Evolutionary conservation across 2,888 invertebrate species (phyloP).

Genomic region (Ferdinandea cuprea): DNA sequence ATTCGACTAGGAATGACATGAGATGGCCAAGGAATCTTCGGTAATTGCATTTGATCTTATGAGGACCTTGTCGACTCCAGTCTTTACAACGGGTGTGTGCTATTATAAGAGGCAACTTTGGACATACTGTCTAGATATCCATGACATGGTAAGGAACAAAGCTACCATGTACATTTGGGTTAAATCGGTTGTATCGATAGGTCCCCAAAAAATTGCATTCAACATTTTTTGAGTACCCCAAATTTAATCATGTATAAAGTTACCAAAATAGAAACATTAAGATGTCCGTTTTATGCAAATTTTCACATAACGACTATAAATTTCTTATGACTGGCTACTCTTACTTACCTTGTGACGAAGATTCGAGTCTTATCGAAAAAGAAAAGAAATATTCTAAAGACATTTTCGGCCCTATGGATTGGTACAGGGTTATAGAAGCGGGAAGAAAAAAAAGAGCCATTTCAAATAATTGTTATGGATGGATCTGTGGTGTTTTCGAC

Average conservation of each 20-base stretch:
- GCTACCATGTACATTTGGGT: too few species aligned
- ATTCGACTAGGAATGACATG: constrained; percentile 10
- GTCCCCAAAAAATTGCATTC: too few species aligned
- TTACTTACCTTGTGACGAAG: constrained; percentile 42
- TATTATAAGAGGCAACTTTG: constrained; percentile 19
- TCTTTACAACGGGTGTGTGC: constrained; percentile 1
- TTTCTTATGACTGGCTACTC: too few species aligned
- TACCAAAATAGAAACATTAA: too few species aligned
- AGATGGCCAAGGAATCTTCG: constrained; percentile 9
- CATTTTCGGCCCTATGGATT: constrained; percentile 22
- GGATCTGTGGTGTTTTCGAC: constrained; percentile 20
- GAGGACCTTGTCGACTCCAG: constrained; percentile 1
- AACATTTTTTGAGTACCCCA: too few species aligned
- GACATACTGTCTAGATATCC: constrained; percentile 19
- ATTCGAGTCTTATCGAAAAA: constrained; percentile 44
- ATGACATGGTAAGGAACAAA: too few species aligned
- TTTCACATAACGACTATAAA: not conserved
- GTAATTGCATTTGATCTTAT: constrained; percentile 16
- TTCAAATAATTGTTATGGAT: constrained; percentile 24
- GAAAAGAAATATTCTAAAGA: constrained; percentile 23
- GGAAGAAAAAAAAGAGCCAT: constrained; percentile 26
- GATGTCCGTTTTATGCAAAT: constrained; percentile 9
- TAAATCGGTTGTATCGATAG: too few species aligned
- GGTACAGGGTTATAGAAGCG: constrained; percentile 22
- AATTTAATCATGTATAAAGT: too few species aligned